A percentile compares a stretch with the other conserved stretches of the same genome.
Conservation (phyloP, 2,888 invertebrate species). For the Brachynemurus nebulosus region DNA sequence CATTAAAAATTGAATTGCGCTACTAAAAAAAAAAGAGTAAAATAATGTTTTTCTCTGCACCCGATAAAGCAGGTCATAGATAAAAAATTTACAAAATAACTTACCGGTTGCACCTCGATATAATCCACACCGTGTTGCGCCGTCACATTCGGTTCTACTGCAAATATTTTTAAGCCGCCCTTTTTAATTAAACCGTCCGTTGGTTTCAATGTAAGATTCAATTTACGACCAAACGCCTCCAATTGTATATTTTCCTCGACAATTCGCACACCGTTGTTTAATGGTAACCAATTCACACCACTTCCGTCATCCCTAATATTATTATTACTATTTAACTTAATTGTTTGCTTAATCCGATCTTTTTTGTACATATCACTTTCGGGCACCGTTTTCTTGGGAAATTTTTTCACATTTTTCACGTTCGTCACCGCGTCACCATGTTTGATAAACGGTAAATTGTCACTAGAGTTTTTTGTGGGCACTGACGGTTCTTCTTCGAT, state of each 20-base stretch:
- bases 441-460: background rate
- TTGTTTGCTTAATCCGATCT: background rate
- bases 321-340: too few species aligned
- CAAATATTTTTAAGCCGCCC: slow-evolving; percentile 68
- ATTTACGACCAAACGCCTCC: slow-evolving; percentile 64
- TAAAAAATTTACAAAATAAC: slow-evolving; percentile 28
- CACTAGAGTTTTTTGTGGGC: background rate
- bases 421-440: background rate
- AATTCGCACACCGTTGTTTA: slow-evolving; percentile 24
- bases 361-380: background rate
- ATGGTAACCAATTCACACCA: slow-evolving; percentile 30
- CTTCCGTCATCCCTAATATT: slow-evolving; percentile 33
- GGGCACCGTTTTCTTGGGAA: background rate
- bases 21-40: too few species aligned
- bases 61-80: too few species aligned
- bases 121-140: slow-evolving; percentile 68
- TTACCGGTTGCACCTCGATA: slow-evolving; percentile 60
- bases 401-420: background rate
- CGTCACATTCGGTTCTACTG: slow-evolving; percentile 60
- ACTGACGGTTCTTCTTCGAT: background rate
- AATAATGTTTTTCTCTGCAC: too few species aligned
- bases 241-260: slow-evolving; percentile 44
- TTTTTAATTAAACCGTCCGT: slow-evolving; percentile 66
- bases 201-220: slow-evolving; percentile 59
- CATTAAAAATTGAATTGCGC: too few species aligned